Conservation (phyloP, 2,113 vertebrate genomes). For the Alethe castanea region DNA sequence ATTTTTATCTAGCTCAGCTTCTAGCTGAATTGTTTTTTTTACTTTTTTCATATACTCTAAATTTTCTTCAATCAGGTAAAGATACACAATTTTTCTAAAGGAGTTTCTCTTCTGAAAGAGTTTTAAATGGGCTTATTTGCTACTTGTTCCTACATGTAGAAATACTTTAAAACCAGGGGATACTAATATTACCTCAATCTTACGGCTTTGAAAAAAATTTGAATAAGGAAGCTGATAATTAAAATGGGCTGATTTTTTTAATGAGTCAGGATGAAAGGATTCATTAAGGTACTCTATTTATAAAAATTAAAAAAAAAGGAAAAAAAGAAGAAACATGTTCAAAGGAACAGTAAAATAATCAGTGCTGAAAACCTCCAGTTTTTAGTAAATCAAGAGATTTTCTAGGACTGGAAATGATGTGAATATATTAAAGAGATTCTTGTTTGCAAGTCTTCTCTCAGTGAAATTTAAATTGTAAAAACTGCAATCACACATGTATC, state of each 20-base stretch:
- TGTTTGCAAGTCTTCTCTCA: background rate
- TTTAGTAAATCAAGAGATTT: background rate
- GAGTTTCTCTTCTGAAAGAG: background rate
- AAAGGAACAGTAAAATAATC: background rate
- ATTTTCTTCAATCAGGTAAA: background rate
- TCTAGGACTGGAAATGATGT: background rate
- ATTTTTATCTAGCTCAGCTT: background rate
- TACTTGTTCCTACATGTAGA: background rate
- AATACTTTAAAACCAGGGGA: background rate
- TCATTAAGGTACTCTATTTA: background rate
- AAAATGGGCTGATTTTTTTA: background rate
- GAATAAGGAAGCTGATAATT: background rate
- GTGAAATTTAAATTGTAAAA: background rate
- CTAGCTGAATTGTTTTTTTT: background rate
- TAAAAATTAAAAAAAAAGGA: background rate
- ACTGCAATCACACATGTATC: background rate
- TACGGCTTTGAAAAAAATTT: background rate
- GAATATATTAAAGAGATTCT: background rate
- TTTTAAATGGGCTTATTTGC: background rate
- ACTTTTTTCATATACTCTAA: background rate
- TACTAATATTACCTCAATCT: background rate
- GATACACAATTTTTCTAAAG: background rate
- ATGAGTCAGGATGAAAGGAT: background rate
- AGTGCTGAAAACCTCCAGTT: background rate
- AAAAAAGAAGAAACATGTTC: background rate